Conservation (phyloP, 2,113 vertebrate species). For the Nothobranchius kuhntae region DNA sequence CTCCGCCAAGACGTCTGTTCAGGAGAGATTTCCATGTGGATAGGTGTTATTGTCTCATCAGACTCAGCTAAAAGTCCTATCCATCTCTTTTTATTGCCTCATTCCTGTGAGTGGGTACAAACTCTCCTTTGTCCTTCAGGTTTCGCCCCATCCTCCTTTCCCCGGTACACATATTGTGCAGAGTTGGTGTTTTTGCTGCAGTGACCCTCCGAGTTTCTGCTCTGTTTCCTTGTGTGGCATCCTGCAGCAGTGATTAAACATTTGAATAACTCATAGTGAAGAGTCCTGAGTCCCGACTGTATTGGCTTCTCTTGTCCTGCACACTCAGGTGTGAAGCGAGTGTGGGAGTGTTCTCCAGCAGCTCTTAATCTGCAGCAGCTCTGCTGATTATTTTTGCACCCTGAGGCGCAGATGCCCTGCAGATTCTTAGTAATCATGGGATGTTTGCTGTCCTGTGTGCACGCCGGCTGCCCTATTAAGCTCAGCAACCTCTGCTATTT, state of each 20-base stretch:
- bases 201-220: slow-evolving; percentile 37
- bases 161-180: slow-evolving; percentile 2
- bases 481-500: slow-evolving; percentile 20
- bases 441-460: slow-evolving; percentile 35
- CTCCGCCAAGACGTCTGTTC: not conserved
- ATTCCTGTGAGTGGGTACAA: not conserved
- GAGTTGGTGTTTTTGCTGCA: slow-evolving; percentile 34
- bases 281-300: slow-evolving; percentile 34
- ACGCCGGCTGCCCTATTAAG: slow-evolving; percentile 22
- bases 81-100: slow-evolving; percentile 13
- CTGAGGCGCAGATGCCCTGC: slow-evolving; percentile 29
- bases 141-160: slow-evolving; percentile 24
- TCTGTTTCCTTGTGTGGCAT: slow-evolving; percentile 25
- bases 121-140: slow-evolving; percentile 9
- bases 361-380: slow-evolving; percentile 13
- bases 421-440: slow-evolving; percentile 45
- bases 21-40: slow-evolving; percentile 13
- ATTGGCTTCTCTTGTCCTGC: slow-evolving; percentile 16
- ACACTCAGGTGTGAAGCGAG: slow-evolving; percentile 47
- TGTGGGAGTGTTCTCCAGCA: slow-evolving; percentile 27
- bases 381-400: slow-evolving; percentile 44
- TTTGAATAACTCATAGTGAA: slow-evolving; percentile 28
- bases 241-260: slow-evolving; percentile 9
- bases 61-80: slow-evolving; percentile 21
- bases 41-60: slow-evolving; percentile 12